Evolutionary conservation across 2,797 vertebrate species (phyloP), one percentile per base, ranked within the genome.

Genomic region (Lepidocolaptes lacrymiger): DNA sequence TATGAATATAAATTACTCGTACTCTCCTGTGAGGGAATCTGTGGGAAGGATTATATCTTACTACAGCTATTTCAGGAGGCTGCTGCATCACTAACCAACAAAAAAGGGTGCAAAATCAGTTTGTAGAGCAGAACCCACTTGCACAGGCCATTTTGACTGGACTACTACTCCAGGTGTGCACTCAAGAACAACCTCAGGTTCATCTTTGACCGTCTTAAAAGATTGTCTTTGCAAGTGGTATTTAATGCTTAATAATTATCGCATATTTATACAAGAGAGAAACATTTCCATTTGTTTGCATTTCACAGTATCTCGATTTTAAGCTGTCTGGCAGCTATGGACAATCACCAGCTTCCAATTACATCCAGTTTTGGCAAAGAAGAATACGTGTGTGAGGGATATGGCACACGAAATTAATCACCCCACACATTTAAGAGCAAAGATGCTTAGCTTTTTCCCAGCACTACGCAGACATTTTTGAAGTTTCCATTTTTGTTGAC

Each of bases 401-500:
- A 79, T 51, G 63, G 85, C 74, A 90, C 85, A 58, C 74, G 44
- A 87, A 94, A 97, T 88, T 91, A 94, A 95, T 91, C 91, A 86
- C 89, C 77, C 41, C n/a, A 37, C 83, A 79, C 34, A 58, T 85
- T 74, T 73, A 84, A 81, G 74, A 87, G 77, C 56, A 95, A 93
- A 82, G 83, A 95, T 34, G 14, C 88, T 90, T 74, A 23, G 49
- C 54, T 90, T 90, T 89, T 94, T 79, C 77, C 91, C 88, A 87
- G 74, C 21, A 18, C 49, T 80, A 22, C 2, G 5, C 32, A 43
- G 34, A 6, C 78, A 24, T 91, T 85, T 89, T 81, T 93, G 24
- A 95, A 86, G 67, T 91, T 87, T 64, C 77, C 83, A 49, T 86
- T 96, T 90, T 73, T 95, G 88, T 93, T 95, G 94, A 93, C 91